Conservation (phyloP, 1,140 invertebrate species). For the Metopolophium dirhodum region DNA sequence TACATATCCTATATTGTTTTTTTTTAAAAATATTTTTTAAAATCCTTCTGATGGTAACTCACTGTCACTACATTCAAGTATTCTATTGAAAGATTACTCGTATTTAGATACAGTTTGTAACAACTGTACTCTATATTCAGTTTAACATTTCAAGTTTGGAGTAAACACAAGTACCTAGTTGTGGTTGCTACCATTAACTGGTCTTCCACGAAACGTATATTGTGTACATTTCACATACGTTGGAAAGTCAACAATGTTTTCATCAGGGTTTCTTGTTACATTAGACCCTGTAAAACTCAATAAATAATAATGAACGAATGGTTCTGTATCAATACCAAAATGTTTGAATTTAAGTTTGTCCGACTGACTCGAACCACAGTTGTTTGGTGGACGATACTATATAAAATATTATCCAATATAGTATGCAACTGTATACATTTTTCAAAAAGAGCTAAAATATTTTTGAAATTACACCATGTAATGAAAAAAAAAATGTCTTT, state of each 20-base stretch:
- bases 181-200: not conserved
- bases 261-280: not conserved
- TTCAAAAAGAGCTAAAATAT: no score
- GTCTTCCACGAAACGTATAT: not conserved
- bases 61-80: not conserved
- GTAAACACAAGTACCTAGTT: not conserved
- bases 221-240: not conserved
- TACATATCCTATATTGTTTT: not conserved
- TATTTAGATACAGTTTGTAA: not conserved
- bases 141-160: not conserved
- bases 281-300: not conserved
- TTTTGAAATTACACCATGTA: no score
- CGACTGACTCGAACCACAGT: no score
- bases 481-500: no score
- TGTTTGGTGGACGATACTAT: no score
- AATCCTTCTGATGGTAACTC: not conserved
- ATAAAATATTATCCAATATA: no score
- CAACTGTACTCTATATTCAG: not conserved
- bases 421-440: no score
- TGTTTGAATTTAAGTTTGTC: not conserved
- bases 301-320: not conserved
- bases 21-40: not conserved
- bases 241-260: not conserved
- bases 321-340: not conserved
- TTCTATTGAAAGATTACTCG: not conserved